Conservation (phyloP, 2,888 invertebrate genomes). For the Rhimphoctona megacephalus region DNA sequence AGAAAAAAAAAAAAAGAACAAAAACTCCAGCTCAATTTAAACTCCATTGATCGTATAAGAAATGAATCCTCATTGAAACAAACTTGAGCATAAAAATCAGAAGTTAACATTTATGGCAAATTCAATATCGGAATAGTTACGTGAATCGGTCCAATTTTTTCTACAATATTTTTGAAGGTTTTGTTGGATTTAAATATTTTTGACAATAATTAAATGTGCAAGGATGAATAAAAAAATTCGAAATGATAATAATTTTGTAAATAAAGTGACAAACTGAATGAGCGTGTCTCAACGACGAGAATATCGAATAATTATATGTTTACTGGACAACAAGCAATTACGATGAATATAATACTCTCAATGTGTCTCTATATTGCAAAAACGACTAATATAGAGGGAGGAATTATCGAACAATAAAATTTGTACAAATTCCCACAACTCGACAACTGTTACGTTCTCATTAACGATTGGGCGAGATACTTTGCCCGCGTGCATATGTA, state of each 20-base stretch:
- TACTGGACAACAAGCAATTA: slow-evolving; percentile 20
- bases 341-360: not conserved
- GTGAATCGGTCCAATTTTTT: not conserved
- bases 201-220: no score
- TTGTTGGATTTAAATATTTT: no score
- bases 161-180: not conserved
- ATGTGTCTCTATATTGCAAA: not conserved
- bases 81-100: slow-evolving; percentile 2
- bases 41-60: not conserved
- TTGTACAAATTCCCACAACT: slow-evolving; percentile 42
- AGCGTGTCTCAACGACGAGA: not conserved
- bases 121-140: not conserved
- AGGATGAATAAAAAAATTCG: no score
- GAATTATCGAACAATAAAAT: slow-evolving; percentile 52
- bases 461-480: slow-evolving; percentile 11
- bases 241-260: no score
- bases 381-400: slow-evolving; percentile 10
- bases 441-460: slow-evolving; percentile 56
- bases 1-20: not conserved
- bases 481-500: not conserved
- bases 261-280: no score
- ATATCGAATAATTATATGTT: slow-evolving; percentile 12
- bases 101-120: not conserved
- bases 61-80: slow-evolving; percentile 24
- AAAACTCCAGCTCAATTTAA: not conserved